Evolutionary conservation across 1,140 invertebrate genomes (phyloP), one percentile per base, ranked within the genome.

Genomic region (Chelonus insularis): DNA sequence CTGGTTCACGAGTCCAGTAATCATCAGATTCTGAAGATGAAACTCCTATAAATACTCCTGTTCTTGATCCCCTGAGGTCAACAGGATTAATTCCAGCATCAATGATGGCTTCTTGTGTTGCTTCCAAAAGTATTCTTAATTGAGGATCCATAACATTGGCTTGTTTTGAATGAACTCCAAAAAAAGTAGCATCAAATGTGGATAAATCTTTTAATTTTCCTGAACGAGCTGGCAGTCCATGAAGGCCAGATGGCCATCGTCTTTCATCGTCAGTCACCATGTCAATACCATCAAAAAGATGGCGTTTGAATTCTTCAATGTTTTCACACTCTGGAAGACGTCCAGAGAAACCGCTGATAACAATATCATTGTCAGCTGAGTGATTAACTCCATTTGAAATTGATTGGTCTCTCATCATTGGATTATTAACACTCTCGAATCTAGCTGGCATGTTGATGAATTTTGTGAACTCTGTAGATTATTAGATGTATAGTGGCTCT

Each of bases 81-180:
- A 79, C 77, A 20, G 93, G 95, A 77, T 95, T 95, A 8, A 93
- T 69, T 66, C 95, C 95, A 47, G 96, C 92, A 85, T 99, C 97
- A 59, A 97, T 84, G 57, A 98, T 92, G 0, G 94, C 91, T 84
- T 99, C 97, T 78, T 97, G 89, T 1, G 96, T 93, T n/a, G 90
- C 74, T 83, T 99, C 97, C 2, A 99, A 84, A 20, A 99, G 79
- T 69, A 98, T 84, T 63, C 96, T 84, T 34, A 98, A 81, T 78
- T 98, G 94, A 3, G 97, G 96, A 77, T 98, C 96, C 96, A 99
- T 98, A 34, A 88, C 86, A 69, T 97, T 85, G 1, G 96, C 95
- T 77, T 98, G 94, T 82, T 97, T 96, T 1, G 89, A 89, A 75
- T 95, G 93, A 4, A 97, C 93, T 36, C 93, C 93, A 81, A 97